Evolutionary conservation across 2,797 vertebrate genomes (phyloP).

Genomic region (Limnodromus scolopaceus): DNA sequence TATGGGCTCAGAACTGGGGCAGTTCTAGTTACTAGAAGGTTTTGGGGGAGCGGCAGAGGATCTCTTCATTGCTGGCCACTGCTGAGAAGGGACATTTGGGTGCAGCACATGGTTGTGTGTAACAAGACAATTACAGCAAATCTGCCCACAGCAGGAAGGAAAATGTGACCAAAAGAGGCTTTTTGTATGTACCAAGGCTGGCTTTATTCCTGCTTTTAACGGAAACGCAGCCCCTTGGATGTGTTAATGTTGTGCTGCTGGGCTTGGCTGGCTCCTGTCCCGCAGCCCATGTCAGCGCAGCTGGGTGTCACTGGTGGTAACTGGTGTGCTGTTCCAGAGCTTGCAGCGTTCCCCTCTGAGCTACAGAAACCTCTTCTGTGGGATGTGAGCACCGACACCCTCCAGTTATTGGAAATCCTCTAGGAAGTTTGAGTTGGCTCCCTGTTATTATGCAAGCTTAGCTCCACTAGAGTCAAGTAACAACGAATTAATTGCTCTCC

Average conservation of each 20-base stretch:
- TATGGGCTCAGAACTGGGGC: background rate
- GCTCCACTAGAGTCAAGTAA: background rate
- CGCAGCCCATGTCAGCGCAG: background rate
- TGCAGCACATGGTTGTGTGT: accelerated
- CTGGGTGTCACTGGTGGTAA: background rate
- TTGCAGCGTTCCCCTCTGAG: background rate
- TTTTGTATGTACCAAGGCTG: background rate
- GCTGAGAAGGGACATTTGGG: background rate
- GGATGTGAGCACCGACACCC: background rate
- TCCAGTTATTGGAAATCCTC: background rate
- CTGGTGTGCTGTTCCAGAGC: background rate
- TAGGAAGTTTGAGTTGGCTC: background rate
- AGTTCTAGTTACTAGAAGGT: background rate
- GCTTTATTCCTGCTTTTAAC: background rate
- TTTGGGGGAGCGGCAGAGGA: background rate
- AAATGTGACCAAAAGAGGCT: background rate
- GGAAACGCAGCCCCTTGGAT: background rate
- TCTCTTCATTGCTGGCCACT: too few relatives aligned
- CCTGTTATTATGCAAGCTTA: background rate
- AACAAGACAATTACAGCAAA: accelerated
- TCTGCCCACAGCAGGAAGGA: background rate
- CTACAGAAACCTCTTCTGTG: background rate
- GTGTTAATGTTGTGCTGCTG: background rate
- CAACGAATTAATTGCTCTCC: background rate
- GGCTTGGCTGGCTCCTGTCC: background rate